Conservation (phyloP, 2,888 invertebrate species). For the Drosophila nigricruria region DNA sequence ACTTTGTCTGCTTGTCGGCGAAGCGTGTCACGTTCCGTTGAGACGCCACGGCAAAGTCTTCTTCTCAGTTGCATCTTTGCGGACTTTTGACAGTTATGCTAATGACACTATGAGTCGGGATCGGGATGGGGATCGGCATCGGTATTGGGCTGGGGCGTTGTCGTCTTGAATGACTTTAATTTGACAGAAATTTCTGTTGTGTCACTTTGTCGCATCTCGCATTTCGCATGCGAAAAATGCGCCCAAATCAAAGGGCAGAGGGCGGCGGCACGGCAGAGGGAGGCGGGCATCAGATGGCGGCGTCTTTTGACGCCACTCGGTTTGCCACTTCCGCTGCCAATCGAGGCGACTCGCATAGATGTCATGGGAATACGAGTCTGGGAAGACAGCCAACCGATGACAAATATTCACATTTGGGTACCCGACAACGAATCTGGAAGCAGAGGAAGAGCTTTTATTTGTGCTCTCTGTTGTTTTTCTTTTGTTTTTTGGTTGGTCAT, state of each 20-base stretch:
- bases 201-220: slow-evolving; percentile 71
- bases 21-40: slow-evolving; percentile 51
- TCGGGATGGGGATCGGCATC: slow-evolving; percentile 19
- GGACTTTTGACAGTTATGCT: slow-evolving; percentile 72
- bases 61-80: slow-evolving; percentile 13
- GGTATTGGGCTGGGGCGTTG: slow-evolving; percentile 21
- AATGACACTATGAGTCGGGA: slow-evolving; percentile 59
- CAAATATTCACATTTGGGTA: slow-evolving; percentile 64
- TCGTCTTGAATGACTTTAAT: slow-evolving; percentile 77
- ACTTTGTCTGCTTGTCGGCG: slow-evolving; percentile 71
- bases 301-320: slow-evolving; percentile 82
- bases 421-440: slow-evolving; percentile 16
- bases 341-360: slow-evolving; percentile 47
- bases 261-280: not conserved
- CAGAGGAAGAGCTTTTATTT: slow-evolving; percentile 51
- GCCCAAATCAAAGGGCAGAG: slow-evolving; percentile 36
- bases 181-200: slow-evolving; percentile 80
- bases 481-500: slow-evolving; percentile 13
- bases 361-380: slow-evolving; percentile 74
- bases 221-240: slow-evolving; percentile 52
- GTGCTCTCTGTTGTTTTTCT: slow-evolving; percentile 14
- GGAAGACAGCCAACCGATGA: slow-evolving; percentile 16
- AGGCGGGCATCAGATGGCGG: slow-evolving; percentile 39
- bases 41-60: slow-evolving; percentile 49
- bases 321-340: slow-evolving; percentile 80